phyloP scores from a whole-genome alignment of 2,888 invertebrate genomes.

The Oxycera nigricornis region DNA sequence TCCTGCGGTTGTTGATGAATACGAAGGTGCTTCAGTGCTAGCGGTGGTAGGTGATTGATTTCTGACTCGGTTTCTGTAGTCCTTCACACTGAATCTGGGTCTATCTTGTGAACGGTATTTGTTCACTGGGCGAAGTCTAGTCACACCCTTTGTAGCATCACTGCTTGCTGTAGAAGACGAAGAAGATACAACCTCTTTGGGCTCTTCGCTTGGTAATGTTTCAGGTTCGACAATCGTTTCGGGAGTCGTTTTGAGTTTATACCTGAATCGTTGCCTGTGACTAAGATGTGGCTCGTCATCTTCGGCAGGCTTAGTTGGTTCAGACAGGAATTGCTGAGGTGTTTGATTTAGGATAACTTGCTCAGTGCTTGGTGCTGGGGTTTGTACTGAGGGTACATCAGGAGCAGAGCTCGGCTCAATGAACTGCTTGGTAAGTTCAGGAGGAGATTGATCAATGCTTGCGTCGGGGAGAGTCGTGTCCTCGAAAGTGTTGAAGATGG shows the following conservation, averaged over 20 bases:
- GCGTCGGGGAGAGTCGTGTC: background rate
- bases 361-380: background rate
- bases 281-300: constrained; percentile 1
- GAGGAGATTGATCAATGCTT: background rate
- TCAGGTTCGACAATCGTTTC: background rate
- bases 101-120: constrained; percentile 69
- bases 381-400: background rate
- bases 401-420: background rate
- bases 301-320: background rate
- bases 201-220: background rate
- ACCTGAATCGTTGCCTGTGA: constrained; percentile 6
- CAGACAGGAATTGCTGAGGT: background rate
- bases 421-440: background rate
- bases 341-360: background rate
- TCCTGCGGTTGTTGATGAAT: constrained; percentile 30
- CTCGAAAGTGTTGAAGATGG: background rate
- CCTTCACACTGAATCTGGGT: constrained; percentile 79
- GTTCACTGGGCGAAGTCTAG: constrained; percentile 51
- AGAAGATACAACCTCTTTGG: background rate
- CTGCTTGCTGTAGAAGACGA: background rate
- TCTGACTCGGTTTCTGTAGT: constrained; percentile 72
- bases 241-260: background rate
- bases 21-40: constrained; percentile 53
- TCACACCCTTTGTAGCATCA: background rate
- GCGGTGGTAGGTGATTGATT: constrained; percentile 60